phyloP scores from a whole-genome alignment of 2,888 invertebrate genomes.

The Drosophila planitibia region DNA sequence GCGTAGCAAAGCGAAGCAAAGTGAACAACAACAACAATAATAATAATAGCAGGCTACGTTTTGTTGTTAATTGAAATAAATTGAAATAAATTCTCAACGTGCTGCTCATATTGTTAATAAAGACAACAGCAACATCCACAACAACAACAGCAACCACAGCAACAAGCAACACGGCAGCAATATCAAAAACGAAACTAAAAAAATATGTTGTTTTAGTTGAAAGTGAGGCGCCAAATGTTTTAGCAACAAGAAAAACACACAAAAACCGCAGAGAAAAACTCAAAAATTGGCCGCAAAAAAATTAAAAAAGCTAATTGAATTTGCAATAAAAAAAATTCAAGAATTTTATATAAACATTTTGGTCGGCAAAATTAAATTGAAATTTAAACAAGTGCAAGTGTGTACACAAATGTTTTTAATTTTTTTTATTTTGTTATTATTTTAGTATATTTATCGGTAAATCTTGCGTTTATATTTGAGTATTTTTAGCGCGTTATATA shows the following conservation, averaged over 20 bases:
- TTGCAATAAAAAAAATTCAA: neutral
- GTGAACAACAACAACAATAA: slow-evolving; percentile 26
- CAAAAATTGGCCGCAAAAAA: slow-evolving; percentile 11
- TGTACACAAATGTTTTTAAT: slow-evolving; percentile 4
- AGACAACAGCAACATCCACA: slow-evolving; percentile 46
- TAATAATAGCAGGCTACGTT: slow-evolving; percentile 37
- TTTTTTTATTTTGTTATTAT: neutral
- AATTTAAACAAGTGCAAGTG: slow-evolving; percentile 44
- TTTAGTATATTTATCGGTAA: slow-evolving; percentile 29
- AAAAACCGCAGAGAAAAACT: neutral
- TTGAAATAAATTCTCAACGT: slow-evolving; percentile 83
- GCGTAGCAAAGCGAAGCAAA: slow-evolving; percentile 22
- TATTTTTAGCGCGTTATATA: slow-evolving; percentile 54
- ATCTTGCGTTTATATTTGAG: slow-evolving; percentile 24
- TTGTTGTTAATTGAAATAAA: slow-evolving; percentile 84
- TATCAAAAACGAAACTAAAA: slow-evolving; percentile 34
- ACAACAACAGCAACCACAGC: slow-evolving; percentile 37
- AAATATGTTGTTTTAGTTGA: slow-evolving; percentile 38
- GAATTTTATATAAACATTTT: slow-evolving; percentile 16
- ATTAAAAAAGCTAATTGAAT: slow-evolving; percentile 18
- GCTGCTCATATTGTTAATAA: slow-evolving; percentile 83
- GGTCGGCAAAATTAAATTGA: slow-evolving; percentile 21
- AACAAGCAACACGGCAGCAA: slow-evolving; percentile 45
- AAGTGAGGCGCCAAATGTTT: slow-evolving; percentile 33
- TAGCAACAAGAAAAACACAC: slow-evolving; percentile 5